Conservation (phyloP, 2,888 invertebrate genomes). For the Horisme vitalbata region DNA sequence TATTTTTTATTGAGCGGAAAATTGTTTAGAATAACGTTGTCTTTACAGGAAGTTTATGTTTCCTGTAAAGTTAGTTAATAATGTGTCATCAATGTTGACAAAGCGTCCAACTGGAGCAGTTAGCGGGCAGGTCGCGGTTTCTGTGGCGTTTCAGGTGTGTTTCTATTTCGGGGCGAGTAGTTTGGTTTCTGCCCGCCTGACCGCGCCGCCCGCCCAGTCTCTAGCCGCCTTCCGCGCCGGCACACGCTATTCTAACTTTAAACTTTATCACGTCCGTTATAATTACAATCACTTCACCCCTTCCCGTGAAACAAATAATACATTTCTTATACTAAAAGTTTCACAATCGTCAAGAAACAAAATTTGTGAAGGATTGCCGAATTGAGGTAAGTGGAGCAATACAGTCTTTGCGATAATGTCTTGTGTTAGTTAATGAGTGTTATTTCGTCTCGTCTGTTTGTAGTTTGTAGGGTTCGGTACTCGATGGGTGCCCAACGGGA, state of each 20-base stretch:
- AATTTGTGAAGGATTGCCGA: slow-evolving; percentile 35
- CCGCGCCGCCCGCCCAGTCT: slow-evolving; percentile 71
- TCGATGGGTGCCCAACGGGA: no score
- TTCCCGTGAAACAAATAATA: neutral
- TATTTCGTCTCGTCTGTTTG: slow-evolving; percentile 27
- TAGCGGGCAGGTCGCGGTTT: slow-evolving; percentile 62
- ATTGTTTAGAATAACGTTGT: slow-evolving; percentile 10
- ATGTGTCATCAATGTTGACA: slow-evolving; percentile 64
- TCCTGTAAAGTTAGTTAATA: slow-evolving; percentile 36
- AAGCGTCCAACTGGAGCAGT: slow-evolving; percentile 57
- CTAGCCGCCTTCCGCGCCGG: slow-evolving; percentile 48
- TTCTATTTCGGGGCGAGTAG: slow-evolving; percentile 69
- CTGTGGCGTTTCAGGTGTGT: slow-evolving; percentile 72
- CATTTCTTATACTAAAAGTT: slow-evolving; percentile 24
- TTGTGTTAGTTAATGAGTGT: slow-evolving; percentile 36
- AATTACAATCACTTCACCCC: neutral
- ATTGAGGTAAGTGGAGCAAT: slow-evolving; percentile 58
- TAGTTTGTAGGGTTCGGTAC: no score
- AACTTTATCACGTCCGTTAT: slow-evolving; percentile 8
- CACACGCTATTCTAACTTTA: slow-evolving; percentile 29
- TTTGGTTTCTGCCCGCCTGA: slow-evolving; percentile 48
- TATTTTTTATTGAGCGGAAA: slow-evolving; percentile 12
- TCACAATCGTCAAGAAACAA: slow-evolving; percentile 20
- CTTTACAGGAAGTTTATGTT: slow-evolving; percentile 30
- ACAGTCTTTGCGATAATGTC: slow-evolving; percentile 44